Conservation (phyloP, 37 sponge, comb jelly and placozoan species). For the Aphrocallistes beatrix region DNA sequence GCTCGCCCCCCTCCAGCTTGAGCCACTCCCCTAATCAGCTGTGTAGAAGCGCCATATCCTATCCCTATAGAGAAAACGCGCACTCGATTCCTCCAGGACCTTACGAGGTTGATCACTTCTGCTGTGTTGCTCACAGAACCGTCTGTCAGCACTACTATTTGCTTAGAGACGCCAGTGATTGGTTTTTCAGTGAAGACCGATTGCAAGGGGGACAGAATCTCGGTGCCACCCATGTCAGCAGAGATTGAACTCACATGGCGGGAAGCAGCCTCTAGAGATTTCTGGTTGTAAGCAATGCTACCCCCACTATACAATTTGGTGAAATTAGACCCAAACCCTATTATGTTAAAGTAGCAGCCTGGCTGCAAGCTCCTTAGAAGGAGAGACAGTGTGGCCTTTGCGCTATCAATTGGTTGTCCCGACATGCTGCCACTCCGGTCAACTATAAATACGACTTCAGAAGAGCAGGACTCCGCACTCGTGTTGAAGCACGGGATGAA, state of each 20-base stretch:
- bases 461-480: neutral
- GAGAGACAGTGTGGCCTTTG: conserved; percentile 35
- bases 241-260: conserved; percentile 23
- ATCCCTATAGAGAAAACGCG: conserved; percentile 61
- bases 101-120: neutral
- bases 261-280: conserved; percentile 32
- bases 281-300: conserved; percentile 36
- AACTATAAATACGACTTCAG: conserved; percentile 52
- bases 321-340: conserved; percentile 50
- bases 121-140: conserved; percentile 48
- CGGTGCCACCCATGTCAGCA: conserved; percentile 52
- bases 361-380: conserved; percentile 46
- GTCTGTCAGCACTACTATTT: conserved; percentile 52
- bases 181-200: conserved; percentile 24
- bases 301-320: conserved; percentile 25
- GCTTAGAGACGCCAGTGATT: conserved; percentile 23
- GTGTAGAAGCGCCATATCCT: conserved; percentile 72
- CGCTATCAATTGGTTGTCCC: conserved; percentile 31
- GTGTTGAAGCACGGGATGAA: neutral
- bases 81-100: neutral
- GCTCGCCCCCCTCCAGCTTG: conserved; percentile 59
- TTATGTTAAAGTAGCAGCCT: conserved; percentile 53
- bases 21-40: conserved; percentile 66
- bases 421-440: conserved; percentile 69
- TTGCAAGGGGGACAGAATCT: conserved; percentile 38